phyloP scores from a whole-genome alignment of 2,888 invertebrate genomes.

The Thelaira solivaga region DNA sequence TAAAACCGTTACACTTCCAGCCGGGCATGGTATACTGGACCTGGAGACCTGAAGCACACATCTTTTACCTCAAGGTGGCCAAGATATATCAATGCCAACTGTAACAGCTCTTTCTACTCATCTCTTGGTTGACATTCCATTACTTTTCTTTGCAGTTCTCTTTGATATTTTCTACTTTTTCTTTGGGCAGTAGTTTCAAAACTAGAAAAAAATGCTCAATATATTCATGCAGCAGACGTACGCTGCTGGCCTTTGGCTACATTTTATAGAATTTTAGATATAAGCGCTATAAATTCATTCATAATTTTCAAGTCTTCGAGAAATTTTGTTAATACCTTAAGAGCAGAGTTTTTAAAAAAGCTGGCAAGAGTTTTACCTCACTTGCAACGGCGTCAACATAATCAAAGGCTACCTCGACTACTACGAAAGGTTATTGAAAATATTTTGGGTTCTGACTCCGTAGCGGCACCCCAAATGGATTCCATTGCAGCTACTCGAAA shows the following conservation, averaged over 20 bases:
- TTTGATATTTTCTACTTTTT: slow-evolving; percentile 4
- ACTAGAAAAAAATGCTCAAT: background rate
- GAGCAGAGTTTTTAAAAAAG: background rate
- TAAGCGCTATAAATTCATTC: background rate
- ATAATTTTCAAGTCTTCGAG: background rate
- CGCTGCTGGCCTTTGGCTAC: background rate
- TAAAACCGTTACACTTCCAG: too few relatives aligned
- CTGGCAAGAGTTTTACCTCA: background rate
- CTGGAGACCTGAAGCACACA: slow-evolving; percentile 4
- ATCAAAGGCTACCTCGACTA: background rate
- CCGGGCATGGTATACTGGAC: background rate
- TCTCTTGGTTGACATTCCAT: slow-evolving; percentile 31
- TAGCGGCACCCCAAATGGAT: too few relatives aligned
- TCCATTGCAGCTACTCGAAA: background rate
- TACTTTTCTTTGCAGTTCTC: slow-evolving; percentile 15
- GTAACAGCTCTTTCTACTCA: slow-evolving; percentile 34
- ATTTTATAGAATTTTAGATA: slow-evolving; percentile 1
- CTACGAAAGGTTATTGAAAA: background rate
- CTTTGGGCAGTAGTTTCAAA: slow-evolving; percentile 26
- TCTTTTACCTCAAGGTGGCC: slow-evolving; percentile 10
- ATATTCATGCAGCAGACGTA: background rate
- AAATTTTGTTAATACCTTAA: background rate
- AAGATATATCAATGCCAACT: slow-evolving; percentile 22
- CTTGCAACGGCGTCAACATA: background rate
- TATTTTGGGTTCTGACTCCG: background rate